These are phyloP conservation scores for Drosophila parvula DNA, from an alignment of 1,140 invertebrate species.

Conservation along the genomic window DNA sequence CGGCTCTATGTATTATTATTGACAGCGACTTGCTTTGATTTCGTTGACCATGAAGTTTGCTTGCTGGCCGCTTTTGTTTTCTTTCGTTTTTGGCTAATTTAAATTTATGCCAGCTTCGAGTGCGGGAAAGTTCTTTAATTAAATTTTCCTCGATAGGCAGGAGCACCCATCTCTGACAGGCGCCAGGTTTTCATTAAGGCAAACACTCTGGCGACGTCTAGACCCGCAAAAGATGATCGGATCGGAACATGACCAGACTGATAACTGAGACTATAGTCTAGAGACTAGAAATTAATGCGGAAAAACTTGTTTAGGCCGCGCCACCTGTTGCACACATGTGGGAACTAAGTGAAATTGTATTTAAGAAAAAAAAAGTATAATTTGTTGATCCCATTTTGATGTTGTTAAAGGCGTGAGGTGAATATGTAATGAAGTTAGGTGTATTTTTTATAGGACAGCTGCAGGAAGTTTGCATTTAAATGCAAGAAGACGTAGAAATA, in stretches of 20 bases:
- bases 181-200: slow-evolving; percentile 74
- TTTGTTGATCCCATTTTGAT: slow-evolving; percentile 33
- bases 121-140: slow-evolving; percentile 67
- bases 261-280: neutral
- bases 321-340: slow-evolving; percentile 61
- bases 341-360: slow-evolving; percentile 37
- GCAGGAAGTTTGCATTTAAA: neutral
- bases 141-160: slow-evolving; percentile 56
- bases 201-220: slow-evolving; percentile 37
- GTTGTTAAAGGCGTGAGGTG: slow-evolving; percentile 11
- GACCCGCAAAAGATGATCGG: slow-evolving; percentile 45
- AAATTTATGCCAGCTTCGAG: slow-evolving; percentile 31
- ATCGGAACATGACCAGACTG: slow-evolving; percentile 59
- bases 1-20: slow-evolving; percentile 56
- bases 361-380: slow-evolving; percentile 15
- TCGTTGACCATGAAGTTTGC: slow-evolving; percentile 66
- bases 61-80: slow-evolving; percentile 22
- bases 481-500: neutral
- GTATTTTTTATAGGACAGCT: slow-evolving; percentile 3
- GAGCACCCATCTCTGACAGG: slow-evolving; percentile 33
- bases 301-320: slow-evolving; percentile 66
- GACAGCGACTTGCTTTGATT: slow-evolving; percentile 76
- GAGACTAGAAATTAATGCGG: slow-evolving; percentile 60
- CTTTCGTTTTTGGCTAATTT: slow-evolving; percentile 52
- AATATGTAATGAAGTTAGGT: slow-evolving; percentile 9